Evolutionary conservation across 2,113 vertebrate genomes (phyloP), one percentile per base, ranked within the genome.

Genomic region (Struthio camelus): DNA sequence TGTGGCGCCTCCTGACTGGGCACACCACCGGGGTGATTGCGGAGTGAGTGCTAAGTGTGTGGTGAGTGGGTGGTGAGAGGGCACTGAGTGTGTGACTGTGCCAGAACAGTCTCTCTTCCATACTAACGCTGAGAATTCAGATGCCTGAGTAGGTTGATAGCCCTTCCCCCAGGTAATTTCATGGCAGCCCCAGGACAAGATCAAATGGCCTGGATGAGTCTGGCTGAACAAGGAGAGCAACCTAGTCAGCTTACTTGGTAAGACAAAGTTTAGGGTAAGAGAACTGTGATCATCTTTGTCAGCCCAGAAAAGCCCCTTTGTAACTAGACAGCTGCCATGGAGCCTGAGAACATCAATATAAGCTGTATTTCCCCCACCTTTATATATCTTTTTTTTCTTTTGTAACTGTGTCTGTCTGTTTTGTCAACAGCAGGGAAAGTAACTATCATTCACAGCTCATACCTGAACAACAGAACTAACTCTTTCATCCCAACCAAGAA

Each of bases 391-490:
- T 95, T 78, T 93, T 87, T 34, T 48, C 54, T 88, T 96, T 97
- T 96, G 93, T 94, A 91, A 54, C 85, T 79, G 61, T 67, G 67
- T 87, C 93, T 94, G 90, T 10, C 69, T 80, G 6, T 70, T 85
- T 95, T 94, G 83, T 95, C 82, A 94, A 96, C 96, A 89, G 38
- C 71, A 90, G 92, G 90, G 79, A 94, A 86, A 90, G 92, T 87
- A 96, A 80, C 85, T 90, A 96, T 94, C 79, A 91, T 83, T 93
- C 85, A 90, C 50, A 86, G 93, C 85, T 94, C 90, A 91, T 78
- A 95, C 92, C 76, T 94, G 96, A 96, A 96, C 93, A 96, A 87
- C 90, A 94, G 92, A 96, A 93, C 64, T 40, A 84, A 79, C 87
- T 90, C 95, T 96, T 95, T 97, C 87, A 97, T 91, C 90, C 64